phyloP scores from a whole-genome alignment of 2,113 vertebrate genomes.

The Colius striatus region DNA sequence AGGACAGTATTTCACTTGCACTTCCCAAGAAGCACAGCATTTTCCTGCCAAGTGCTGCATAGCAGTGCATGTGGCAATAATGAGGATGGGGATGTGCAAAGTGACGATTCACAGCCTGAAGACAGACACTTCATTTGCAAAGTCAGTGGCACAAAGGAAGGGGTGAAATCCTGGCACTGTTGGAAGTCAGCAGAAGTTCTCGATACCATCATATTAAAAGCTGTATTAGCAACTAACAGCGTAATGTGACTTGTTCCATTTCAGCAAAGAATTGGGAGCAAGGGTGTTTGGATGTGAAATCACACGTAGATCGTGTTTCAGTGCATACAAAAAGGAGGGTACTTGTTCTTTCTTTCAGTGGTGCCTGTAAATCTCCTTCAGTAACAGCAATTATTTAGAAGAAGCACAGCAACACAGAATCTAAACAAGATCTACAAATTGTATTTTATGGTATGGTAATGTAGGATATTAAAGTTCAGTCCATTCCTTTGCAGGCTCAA shows the following conservation, averaged over 20 bases:
- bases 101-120: neutral
- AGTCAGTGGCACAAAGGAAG: neutral
- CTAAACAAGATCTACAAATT: constrained; percentile 55
- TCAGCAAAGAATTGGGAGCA: neutral
- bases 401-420: constrained; percentile 32
- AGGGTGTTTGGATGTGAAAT: neutral
- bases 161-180: neutral
- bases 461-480: constrained; percentile 38
- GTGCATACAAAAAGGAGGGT: neutral
- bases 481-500: neutral
- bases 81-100: neutral
- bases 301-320: neutral
- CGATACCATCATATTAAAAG: neutral
- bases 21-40: neutral
- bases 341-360: neutral
- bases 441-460: constrained; percentile 46
- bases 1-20: constrained; percentile 3
- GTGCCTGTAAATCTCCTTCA: constrained; percentile 37
- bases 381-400: constrained; percentile 57
- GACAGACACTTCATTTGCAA: neutral
- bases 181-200: neutral
- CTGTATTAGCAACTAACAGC: neutral
- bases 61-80: constrained; percentile 17
- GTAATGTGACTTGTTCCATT: neutral
- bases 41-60: neutral